Conservation (phyloP, 2,113 vertebrate genomes). For the Amphiprion ocellaris region DNA sequence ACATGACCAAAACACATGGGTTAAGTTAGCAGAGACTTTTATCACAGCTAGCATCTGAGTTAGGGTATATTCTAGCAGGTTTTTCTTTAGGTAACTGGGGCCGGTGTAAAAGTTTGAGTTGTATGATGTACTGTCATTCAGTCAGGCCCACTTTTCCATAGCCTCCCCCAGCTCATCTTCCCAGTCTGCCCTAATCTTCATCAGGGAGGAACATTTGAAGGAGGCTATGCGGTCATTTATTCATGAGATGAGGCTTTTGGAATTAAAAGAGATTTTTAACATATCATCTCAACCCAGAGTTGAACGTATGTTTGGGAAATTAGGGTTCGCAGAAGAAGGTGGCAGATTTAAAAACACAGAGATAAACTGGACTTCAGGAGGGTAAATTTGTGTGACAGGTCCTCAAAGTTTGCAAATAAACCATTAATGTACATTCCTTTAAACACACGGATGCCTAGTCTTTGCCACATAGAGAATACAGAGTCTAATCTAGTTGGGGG, state of each 20-base stretch:
- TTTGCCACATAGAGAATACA: not conserved
- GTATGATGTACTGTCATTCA: not conserved
- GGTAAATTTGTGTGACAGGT: not conserved
- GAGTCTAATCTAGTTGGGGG: not conserved
- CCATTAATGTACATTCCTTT: constrained; percentile 1
- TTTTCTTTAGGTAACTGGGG: not conserved
- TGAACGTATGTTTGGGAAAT: not conserved
- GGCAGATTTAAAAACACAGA: not conserved
- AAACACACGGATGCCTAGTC: not conserved
- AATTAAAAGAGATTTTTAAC: not conserved
- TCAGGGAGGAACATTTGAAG: not conserved
- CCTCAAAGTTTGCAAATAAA: not conserved
- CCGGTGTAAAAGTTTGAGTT: not conserved
- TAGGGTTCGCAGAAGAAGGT: constrained; percentile 8
- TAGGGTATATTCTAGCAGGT: not conserved
- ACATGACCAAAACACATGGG: constrained; percentile 4
- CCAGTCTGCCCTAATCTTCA: not conserved
- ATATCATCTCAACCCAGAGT: not conserved
- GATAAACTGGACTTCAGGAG: not conserved
- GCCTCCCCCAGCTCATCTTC: not conserved
- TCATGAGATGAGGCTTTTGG: not conserved
- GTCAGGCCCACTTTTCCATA: not conserved
- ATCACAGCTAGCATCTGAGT: not conserved
- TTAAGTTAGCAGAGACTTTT: not conserved
- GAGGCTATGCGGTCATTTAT: not conserved